phyloP scores from a whole-genome alignment of 2,797 vertebrate species.

The Platalea minor region DNA sequence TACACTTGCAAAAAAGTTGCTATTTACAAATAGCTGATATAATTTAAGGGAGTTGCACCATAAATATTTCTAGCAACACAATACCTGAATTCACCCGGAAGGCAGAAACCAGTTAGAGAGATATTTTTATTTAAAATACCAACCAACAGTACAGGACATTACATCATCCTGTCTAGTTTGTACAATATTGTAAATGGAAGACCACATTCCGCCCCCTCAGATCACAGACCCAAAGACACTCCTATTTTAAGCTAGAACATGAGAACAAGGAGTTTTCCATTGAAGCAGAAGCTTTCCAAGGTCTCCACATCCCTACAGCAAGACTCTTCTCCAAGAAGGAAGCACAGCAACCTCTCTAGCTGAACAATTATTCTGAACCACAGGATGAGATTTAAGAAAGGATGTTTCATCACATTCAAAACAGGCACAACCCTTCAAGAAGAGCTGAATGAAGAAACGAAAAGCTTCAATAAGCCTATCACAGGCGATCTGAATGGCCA shows the following conservation, averaged over 20 bases:
- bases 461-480: background rate
- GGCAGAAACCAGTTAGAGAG: background rate
- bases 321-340: background rate
- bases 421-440: background rate
- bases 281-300: background rate
- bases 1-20: background rate
- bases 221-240: background rate
- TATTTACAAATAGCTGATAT: background rate
- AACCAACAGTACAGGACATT: background rate
- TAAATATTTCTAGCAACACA: slow-evolving; percentile 18
- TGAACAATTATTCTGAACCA: background rate
- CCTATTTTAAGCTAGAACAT: background rate
- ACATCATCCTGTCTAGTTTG: slow-evolving; percentile 22
- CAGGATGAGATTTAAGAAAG: background rate
- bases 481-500: background rate
- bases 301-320: background rate
- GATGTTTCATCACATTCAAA: background rate
- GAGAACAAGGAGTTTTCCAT: background rate
- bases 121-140: slow-evolving; percentile 21
- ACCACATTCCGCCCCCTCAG: background rate
- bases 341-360: background rate
- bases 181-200: slow-evolving; percentile 1
- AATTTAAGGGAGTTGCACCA: background rate
- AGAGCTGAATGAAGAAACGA: background rate
- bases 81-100: background rate